A percentile compares a stretch with the other conserved stretches of the same genome.
Conservation (phyloP, 2,797 vertebrate genomes). For the Anguilla megastoma region DNA sequence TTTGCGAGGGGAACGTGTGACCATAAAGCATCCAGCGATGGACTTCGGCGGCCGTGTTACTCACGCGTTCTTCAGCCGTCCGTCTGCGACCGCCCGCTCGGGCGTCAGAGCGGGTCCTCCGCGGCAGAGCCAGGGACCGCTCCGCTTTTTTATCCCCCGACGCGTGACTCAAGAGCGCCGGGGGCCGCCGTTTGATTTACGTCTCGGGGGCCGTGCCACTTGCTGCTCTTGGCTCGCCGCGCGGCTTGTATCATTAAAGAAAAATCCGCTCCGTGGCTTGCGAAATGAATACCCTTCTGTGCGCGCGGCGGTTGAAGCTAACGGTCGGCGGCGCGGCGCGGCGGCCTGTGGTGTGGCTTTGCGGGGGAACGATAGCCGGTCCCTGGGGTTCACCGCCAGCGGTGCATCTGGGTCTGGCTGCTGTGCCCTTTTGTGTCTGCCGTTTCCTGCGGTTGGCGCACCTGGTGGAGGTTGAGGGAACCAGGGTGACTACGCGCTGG, state of each 20-base stretch:
- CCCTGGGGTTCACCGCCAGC: slow-evolving; percentile 1
- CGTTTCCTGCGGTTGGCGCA: slow-evolving; percentile 19
- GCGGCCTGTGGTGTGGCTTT: slow-evolving; percentile 29
- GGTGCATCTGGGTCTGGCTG: neutral
- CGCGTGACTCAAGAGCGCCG: slow-evolving; percentile 78
- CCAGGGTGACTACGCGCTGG: slow-evolving; percentile 28
- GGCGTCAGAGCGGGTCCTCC: slow-evolving; percentile 50
- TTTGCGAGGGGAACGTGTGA: slow-evolving; percentile 67
- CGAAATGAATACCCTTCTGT: slow-evolving; percentile 48
- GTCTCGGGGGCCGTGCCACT: slow-evolving; percentile 75
- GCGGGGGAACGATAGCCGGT: slow-evolving; percentile 36
- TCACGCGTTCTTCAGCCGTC: slow-evolving; percentile 81
- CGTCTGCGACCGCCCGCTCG: slow-evolving; percentile 64
- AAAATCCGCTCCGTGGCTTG: slow-evolving; percentile 73
- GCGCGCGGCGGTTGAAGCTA: slow-evolving; percentile 24
- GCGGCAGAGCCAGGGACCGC: slow-evolving; percentile 62
- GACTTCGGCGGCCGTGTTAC: slow-evolving; percentile 76
- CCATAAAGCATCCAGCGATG: slow-evolving; percentile 67
- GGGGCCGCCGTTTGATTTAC: slow-evolving; percentile 79
- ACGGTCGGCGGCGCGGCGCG: neutral
- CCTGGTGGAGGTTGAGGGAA: slow-evolving; percentile 39
- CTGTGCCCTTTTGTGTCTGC: slow-evolving; percentile 21
- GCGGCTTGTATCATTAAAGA: slow-evolving; percentile 80
- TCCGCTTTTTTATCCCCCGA: slow-evolving; percentile 48
- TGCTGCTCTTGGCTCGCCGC: slow-evolving; percentile 78